These are phyloP conservation scores for Amphiduros pacificus DNA, from an alignment of 2,888 invertebrate genomes.

Conservation along the genomic window DNA sequence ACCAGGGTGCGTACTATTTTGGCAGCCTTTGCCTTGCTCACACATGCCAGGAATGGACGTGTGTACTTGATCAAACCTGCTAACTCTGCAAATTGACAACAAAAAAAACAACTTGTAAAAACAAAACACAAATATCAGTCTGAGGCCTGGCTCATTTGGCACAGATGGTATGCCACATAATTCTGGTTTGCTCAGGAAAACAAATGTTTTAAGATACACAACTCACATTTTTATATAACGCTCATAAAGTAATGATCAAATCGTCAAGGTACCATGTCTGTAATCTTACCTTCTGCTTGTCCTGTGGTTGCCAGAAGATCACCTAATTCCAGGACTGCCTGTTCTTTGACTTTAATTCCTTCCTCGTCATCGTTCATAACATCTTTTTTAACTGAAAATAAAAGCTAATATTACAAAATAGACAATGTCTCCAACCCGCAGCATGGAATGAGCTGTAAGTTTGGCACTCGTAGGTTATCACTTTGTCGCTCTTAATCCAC, in stretches of 20 bases:
- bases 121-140: too few species aligned
- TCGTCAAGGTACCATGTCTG: not conserved
- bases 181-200: too few species aligned
- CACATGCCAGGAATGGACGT: constrained; percentile 88
- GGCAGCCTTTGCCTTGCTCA: constrained; percentile 99
- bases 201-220: too few species aligned
- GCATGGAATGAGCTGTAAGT: too few species aligned
- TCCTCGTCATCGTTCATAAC: constrained; percentile 71
- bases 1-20: constrained; percentile 95
- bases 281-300: constrained; percentile 74
- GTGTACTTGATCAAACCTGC: constrained; percentile 86
- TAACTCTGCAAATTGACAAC: constrained; percentile 54
- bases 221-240: not conserved
- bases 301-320: constrained; percentile 85
- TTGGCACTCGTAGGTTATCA: not conserved
- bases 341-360: constrained; percentile 87
- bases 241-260: not conserved
- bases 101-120: too few species aligned
- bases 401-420: not conserved
- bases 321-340: constrained; percentile 89
- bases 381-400: constrained; percentile 54
- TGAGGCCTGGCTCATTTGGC: too few species aligned
- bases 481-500: not conserved
- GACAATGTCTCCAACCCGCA: too few species aligned
- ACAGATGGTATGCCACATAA: too few species aligned